These are phyloP conservation scores for Neogale vison DNA, from an alignment of 2,113 vertebrate species.

Conservation along the genomic window DNA sequence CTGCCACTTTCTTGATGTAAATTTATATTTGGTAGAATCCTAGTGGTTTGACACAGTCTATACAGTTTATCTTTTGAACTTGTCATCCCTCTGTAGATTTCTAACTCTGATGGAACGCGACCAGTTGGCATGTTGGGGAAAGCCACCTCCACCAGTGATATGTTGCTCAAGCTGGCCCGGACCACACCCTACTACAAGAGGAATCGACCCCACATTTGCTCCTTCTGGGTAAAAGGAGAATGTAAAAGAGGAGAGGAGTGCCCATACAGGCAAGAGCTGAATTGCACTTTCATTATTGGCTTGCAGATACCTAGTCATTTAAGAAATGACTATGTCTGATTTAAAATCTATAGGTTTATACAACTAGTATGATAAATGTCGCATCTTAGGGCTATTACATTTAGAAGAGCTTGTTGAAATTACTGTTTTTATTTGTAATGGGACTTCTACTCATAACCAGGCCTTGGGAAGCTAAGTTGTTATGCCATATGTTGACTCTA, in stretches of 20 bases:
- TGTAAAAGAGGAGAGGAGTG: conserved; percentile 99
- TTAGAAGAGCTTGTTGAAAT: conserved; percentile 29
- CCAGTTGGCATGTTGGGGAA: conserved; percentile 95
- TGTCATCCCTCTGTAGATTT: conserved; percentile 86
- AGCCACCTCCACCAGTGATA: conserved; percentile 95
- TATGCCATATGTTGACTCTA: background rate
- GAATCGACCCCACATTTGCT: conserved; percentile 98
- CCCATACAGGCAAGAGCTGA: conserved; percentile 92
- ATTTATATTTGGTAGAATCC: background rate
- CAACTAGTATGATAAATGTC: background rate
- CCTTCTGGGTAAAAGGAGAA: conserved; percentile 99
- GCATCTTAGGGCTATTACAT: background rate
- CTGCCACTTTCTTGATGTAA: background rate
- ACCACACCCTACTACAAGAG: conserved; percentile 99
- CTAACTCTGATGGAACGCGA: conserved; percentile 94
- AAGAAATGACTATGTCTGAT: background rate
- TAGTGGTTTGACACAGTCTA: background rate
- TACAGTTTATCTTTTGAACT: background rate
- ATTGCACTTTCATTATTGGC: background rate
- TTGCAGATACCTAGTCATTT: background rate
- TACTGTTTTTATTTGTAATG: background rate
- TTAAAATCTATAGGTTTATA: background rate
- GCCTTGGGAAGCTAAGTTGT: background rate
- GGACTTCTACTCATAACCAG: background rate
- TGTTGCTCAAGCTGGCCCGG: conserved; percentile 97